Evolutionary conservation across 2,113 vertebrate species (phyloP), one percentile per base, ranked within the genome.

Genomic region (Carlito syrichta): DNA sequence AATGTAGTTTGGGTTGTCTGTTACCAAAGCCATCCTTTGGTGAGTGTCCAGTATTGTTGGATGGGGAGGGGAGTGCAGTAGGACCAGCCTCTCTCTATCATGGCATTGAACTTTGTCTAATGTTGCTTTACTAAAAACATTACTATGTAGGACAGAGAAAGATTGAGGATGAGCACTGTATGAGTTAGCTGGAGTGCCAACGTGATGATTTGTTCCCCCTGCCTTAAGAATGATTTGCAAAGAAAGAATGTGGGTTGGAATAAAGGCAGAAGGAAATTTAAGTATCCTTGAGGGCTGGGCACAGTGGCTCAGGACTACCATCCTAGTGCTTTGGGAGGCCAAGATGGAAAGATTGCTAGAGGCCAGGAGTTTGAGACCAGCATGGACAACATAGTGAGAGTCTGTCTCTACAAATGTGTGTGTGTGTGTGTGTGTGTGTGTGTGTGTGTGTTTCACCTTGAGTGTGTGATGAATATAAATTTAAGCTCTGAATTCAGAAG

Each of bases 121-220:
- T 2, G 25, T 30, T 16, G 13, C 40, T 81, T 50, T 74, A 32
- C 81, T 19, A 2, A 60, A 63, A 60, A 73, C 45, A 19, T 1
- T 12, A 30, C 89, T 35, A 0, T 27, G 5, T 1, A 23, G 66
- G 43, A 69, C 3, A 20, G n/a, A 52, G 30, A 17, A 52, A 32
- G 22, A 45, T 17, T 62, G 77, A 52, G 58, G 40, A 16, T 14
- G 38, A 50, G 35, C 2, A 5, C 2, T 27, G 0, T 19, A 27
- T 5, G 66, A 89, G 50, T 25, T 6, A 27, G 54, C n/a, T 11
- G 12, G 43, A 16, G 54, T 2, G 0, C 13, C 0, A 0, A 12
- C 5, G 60, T 16, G 78, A 22, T 22, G 10, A 3, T 23, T 30
- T 40, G 12, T 8, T 60, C 27, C 8, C 27, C 14, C 81, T 35